A percentile compares a stretch with the other conserved stretches of the same genome.
Evolutionary conservation across 1,140 invertebrate genomes (phyloP).

Genomic region (Archivesica marissinica): DNA sequence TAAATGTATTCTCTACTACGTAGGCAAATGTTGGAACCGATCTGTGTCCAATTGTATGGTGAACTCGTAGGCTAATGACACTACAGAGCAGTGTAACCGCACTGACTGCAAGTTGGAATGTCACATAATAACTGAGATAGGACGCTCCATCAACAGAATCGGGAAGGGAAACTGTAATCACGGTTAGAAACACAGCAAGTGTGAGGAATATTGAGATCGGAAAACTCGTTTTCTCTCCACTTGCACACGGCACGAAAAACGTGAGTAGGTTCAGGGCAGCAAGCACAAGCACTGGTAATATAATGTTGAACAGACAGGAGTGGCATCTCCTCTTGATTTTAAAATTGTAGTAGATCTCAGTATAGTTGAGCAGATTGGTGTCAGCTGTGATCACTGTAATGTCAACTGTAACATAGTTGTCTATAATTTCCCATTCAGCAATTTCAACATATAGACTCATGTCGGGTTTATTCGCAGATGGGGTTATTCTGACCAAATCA

Average conservation of each 20-base stretch:
- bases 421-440: slow-evolving; percentile 20
- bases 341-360: background rate
- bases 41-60: background rate
- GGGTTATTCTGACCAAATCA: background rate
- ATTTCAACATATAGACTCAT: background rate
- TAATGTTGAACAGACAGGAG: slow-evolving; percentile 13
- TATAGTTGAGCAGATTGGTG: background rate
- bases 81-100: background rate
- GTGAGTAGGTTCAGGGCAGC: background rate
- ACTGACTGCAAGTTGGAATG: slow-evolving; percentile 6
- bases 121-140: background rate
- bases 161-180: background rate
- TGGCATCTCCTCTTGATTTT: background rate
- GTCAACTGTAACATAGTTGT: background rate
- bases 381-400: background rate
- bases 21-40: background rate
- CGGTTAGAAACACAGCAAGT: slow-evolving; percentile 12
- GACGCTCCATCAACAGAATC: slow-evolving; percentile 18
- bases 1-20: background rate
- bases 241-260: slow-evolving; percentile 31
- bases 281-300: slow-evolving; percentile 3
- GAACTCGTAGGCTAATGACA: background rate
- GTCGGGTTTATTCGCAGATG: background rate
- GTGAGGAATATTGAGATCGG: slow-evolving; percentile 19
- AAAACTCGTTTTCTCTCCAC: slow-evolving; percentile 26